Evolutionary conservation across 1,140 invertebrate species (phyloP).

Genomic region (Aphidius ervi): DNA sequence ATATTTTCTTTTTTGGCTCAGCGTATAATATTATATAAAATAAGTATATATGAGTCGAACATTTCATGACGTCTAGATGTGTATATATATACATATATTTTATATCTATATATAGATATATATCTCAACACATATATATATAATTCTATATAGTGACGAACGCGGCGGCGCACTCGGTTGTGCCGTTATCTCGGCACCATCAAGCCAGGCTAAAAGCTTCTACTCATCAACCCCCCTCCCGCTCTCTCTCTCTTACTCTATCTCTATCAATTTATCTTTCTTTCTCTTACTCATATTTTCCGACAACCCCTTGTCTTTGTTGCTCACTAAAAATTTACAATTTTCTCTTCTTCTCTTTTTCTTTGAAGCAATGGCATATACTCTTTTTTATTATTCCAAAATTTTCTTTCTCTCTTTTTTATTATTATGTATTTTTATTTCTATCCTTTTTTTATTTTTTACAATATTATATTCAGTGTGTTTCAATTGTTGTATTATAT

Average conservation of each 20-base stretch:
- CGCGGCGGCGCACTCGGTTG: conserved; percentile 36
- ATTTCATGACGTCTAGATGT: too few relatives aligned
- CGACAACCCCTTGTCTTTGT: conserved; percentile 18
- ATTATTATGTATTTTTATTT: not conserved
- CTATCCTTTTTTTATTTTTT: too few relatives aligned
- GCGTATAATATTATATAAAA: too few relatives aligned
- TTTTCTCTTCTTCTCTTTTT: conserved; percentile 3
- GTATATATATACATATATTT: too few relatives aligned
- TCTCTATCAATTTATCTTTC: conserved; percentile 15
- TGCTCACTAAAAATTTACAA: conserved; percentile 15
- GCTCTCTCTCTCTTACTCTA: conserved; percentile 24
- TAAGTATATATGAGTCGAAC: too few relatives aligned
- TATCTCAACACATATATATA: not conserved
- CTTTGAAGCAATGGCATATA: too few relatives aligned
- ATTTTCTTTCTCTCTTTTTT: conserved; percentile 3
- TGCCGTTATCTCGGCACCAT: conserved; percentile 54
- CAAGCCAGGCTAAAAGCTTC: conserved; percentile 55
- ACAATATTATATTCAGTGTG: not conserved
- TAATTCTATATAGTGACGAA: conserved; percentile 1
- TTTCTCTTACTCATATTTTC: conserved; percentile 10
- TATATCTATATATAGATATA: not conserved
- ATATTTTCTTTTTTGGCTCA: too few relatives aligned
- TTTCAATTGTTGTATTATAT: conserved; percentile 1
- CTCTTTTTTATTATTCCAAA: conserved; percentile 10
- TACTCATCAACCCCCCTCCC: conserved; percentile 48